These are phyloP conservation scores for Chrysolina americana DNA, from an alignment of 2,888 invertebrate species.

Conservation along the genomic window DNA sequence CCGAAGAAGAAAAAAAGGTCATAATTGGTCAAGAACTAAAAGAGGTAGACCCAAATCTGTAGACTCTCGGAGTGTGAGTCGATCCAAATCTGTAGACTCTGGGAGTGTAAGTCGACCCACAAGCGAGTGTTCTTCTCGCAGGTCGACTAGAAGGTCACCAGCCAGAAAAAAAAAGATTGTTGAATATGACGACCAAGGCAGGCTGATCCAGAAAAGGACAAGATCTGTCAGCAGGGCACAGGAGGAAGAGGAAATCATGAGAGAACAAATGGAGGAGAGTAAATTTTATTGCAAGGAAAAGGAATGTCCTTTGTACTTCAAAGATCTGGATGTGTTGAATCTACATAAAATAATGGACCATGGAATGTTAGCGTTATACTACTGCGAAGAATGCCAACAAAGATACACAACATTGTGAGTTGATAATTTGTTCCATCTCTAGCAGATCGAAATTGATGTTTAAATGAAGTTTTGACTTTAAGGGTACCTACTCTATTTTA, in stretches of 20 bases:
- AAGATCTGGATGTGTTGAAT: slow-evolving; percentile 45
- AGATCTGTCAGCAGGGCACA: slow-evolving; percentile 48
- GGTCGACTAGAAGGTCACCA: slow-evolving; percentile 18
- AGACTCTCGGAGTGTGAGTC: not conserved
- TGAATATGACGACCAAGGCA: slow-evolving; percentile 34
- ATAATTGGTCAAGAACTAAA: slow-evolving; percentile 34
- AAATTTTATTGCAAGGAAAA: slow-evolving; percentile 42
- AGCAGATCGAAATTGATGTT: too few species aligned
- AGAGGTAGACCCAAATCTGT: slow-evolving; percentile 29
- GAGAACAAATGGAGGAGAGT: slow-evolving; percentile 23
- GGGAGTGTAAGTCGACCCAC: not conserved
- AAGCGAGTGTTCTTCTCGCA: slow-evolving; percentile 24
- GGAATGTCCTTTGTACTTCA: slow-evolving; percentile 43
- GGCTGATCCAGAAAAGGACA: slow-evolving; percentile 37
- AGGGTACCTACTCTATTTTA: too few species aligned
- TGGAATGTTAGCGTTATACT: slow-evolving; percentile 34
- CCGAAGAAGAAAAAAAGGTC: slow-evolving; percentile 32
- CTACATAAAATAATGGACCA: slow-evolving; percentile 45
- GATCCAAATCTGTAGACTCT: slow-evolving; percentile 20
- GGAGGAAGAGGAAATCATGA: slow-evolving; percentile 33
- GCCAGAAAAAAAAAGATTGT: slow-evolving; percentile 27
- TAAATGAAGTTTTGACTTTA: too few species aligned
- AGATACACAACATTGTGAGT: slow-evolving; percentile 46
- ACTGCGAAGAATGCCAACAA: slow-evolving; percentile 42
- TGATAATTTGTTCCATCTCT: too few species aligned